These are phyloP conservation scores for Bombus impatiens DNA, from an alignment of 1,140 invertebrate species.

Conservation along the genomic window DNA sequence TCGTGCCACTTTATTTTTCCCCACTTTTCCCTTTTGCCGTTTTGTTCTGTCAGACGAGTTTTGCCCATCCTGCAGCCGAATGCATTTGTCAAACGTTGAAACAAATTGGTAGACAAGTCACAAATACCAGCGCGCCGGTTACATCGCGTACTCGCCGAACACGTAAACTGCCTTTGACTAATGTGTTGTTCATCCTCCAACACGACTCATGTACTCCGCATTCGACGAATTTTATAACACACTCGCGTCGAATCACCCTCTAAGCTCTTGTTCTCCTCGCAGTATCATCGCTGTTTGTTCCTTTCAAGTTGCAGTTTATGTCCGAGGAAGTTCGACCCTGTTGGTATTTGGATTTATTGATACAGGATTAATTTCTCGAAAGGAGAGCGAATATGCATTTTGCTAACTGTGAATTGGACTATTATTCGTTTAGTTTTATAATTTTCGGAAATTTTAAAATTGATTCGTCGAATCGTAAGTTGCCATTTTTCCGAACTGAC, in stretches of 20 bases:
- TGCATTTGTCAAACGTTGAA: constrained; percentile 79
- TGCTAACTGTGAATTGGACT: too few relatives aligned
- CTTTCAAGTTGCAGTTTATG: too few relatives aligned
- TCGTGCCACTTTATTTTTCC: constrained; percentile 69
- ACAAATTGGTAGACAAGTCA: constrained; percentile 78
- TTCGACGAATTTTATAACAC: constrained; percentile 52
- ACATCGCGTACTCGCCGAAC: constrained; percentile 15
- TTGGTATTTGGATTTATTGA: too few relatives aligned
- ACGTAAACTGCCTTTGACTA: constrained; percentile 77
- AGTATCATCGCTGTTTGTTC: too few relatives aligned
- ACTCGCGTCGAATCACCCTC: not conserved
- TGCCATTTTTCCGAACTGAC: too few relatives aligned
- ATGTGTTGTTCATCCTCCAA: constrained; percentile 77
- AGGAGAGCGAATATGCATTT: too few relatives aligned
- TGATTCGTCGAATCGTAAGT: too few relatives aligned
- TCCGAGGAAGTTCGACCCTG: too few relatives aligned
- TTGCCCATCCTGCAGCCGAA: constrained; percentile 68
- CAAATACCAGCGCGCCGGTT: constrained; percentile 67
- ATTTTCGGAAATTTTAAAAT: too few relatives aligned
- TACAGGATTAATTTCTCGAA: too few relatives aligned
- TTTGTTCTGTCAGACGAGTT: constrained; percentile 69
- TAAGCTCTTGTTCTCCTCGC: too few relatives aligned
- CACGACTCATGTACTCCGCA: constrained; percentile 75
- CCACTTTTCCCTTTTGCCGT: constrained; percentile 60
- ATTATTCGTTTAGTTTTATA: too few relatives aligned